These are phyloP conservation scores for Cebus imitator DNA, from an alignment of 2,113 vertebrate genomes.

Conservation along the genomic window DNA sequence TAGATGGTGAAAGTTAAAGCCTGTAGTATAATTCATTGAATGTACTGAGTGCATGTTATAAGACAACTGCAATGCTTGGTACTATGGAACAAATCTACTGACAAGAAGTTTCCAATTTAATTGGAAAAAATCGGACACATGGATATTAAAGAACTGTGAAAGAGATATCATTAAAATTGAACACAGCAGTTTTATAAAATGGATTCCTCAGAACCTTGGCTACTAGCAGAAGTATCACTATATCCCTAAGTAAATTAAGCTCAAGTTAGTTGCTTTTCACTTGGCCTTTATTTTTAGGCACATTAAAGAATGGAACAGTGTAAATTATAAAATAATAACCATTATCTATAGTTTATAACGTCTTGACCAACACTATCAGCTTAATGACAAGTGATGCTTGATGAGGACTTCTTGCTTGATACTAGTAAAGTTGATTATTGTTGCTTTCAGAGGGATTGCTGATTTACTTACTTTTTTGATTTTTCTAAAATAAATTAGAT, in stretches of 20 bases:
- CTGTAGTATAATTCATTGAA: not conserved
- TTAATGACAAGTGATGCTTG: not conserved
- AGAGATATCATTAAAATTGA: not conserved
- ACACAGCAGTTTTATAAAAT: not conserved
- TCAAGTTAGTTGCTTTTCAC: not conserved
- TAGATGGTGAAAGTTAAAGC: not conserved
- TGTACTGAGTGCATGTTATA: not conserved
- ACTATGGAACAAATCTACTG: not conserved
- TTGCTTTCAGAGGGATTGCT: not conserved
- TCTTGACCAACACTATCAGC: not conserved
- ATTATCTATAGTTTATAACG: not conserved
- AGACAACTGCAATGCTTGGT: not conserved
- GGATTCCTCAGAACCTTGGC: not conserved
- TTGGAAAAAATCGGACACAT: not conserved
- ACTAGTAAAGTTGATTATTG: not conserved
- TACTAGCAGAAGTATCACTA: not conserved
- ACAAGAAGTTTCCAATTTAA: constrained; percentile 9
- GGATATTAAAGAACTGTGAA: not conserved
- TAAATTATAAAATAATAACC: not conserved
- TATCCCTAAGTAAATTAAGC: not conserved
- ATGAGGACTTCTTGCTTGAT: not conserved
- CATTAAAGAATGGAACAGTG: not conserved
- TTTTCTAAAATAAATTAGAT: not conserved
- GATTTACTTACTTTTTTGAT: not conserved
- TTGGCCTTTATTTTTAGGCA: not conserved